These are phyloP conservation scores for Picus viridis DNA, from an alignment of 2,797 vertebrate species.

Conservation along the genomic window DNA sequence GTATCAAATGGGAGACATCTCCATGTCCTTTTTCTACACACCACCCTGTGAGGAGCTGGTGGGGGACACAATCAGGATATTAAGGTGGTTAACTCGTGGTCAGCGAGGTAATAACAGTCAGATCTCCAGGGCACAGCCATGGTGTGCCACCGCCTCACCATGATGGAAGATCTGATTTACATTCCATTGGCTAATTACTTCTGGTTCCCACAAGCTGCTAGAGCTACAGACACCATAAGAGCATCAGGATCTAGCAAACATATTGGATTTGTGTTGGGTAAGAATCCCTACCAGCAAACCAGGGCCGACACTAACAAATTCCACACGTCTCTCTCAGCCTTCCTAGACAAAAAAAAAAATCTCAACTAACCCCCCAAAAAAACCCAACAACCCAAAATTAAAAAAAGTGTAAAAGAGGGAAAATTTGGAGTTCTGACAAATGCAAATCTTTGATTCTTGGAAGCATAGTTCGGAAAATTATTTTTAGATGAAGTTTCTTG, in stretches of 20 bases:
- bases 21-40: accelerated
- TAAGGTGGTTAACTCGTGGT: neutral
- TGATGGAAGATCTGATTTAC: neutral
- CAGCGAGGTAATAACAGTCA: neutral
- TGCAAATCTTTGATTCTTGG: slow-evolving; percentile 51
- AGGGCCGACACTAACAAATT: neutral
- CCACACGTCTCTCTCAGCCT: neutral
- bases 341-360: neutral
- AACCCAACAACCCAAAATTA: neutral
- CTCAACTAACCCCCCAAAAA: neutral
- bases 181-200: neutral
- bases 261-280: neutral
- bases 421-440: slow-evolving; percentile 55
- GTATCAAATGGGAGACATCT: neutral
- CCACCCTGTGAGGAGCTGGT: neutral
- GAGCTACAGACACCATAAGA: neutral
- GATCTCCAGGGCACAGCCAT: accelerated
- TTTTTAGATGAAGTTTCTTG: slow-evolving; percentile 57
- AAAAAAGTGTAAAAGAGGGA: neutral
- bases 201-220: neutral
- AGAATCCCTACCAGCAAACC: neutral
- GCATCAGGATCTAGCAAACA: neutral
- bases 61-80: neutral
- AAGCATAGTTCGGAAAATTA: slow-evolving; percentile 48
- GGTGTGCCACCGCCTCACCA: accelerated